These are phyloP conservation scores for Panulirus ornatus DNA, from an alignment of 1,140 invertebrate genomes.

Conservation along the genomic window DNA sequence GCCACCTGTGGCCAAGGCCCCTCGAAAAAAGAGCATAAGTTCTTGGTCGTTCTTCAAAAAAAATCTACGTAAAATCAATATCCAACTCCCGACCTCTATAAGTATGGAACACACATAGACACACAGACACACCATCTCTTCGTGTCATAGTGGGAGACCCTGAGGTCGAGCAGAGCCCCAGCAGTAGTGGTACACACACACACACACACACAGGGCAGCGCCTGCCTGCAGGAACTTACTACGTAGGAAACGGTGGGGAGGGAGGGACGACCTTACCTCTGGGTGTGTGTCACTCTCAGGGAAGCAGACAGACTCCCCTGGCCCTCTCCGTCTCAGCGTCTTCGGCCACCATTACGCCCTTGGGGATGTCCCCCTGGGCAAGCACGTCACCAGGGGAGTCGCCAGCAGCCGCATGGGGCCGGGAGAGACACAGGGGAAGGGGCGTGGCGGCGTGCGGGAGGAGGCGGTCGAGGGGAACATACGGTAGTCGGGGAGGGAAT, in stretches of 20 bases:
- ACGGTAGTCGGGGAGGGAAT: not conserved
- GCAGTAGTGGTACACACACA: too few relatives aligned
- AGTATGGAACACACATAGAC: too few relatives aligned
- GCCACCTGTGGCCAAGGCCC: not conserved
- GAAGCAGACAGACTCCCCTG: not conserved
- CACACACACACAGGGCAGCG: too few relatives aligned
- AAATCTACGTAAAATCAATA: too few relatives aligned
- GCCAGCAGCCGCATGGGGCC: not conserved
- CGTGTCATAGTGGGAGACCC: too few relatives aligned
- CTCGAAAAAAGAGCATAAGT: too few relatives aligned
- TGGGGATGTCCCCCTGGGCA: not conserved
- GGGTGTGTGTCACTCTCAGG: not conserved
- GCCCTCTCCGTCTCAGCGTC: not conserved
- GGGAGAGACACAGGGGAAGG: not conserved
- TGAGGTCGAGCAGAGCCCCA: too few relatives aligned
- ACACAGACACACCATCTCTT: too few relatives aligned
- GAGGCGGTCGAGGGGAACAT: constrained; percentile 11
- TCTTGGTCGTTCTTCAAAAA: too few relatives aligned
- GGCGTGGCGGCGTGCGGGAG: not conserved
- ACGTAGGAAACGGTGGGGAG: not conserved
- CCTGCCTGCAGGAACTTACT: too few relatives aligned
- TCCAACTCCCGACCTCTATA: too few relatives aligned
- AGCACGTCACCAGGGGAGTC: not conserved
- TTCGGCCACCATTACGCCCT: not conserved
- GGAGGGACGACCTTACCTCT: not conserved